Base-by-base conservation (phyloP, 1,140 invertebrate species). In the Brachionus paranguensis region DNA sequence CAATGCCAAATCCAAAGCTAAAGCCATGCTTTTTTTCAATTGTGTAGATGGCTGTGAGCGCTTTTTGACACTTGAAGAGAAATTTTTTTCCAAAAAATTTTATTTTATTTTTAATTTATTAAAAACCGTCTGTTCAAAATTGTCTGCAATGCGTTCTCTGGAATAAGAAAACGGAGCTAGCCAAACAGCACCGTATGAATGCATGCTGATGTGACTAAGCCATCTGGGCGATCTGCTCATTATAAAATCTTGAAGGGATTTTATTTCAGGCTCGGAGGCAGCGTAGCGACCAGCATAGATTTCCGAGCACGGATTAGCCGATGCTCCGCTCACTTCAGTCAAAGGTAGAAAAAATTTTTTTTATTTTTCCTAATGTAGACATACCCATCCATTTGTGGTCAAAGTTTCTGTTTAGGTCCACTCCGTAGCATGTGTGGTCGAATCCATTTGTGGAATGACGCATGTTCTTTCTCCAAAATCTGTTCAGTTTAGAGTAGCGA, bases 381-480 rank as follows among this genome's bases (percentile, higher is more conserved):
- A 29, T 33, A 83, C 81, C 81, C 65, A 74, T 84, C 83, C 83
- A 84, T 41, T 72, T 24, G 43, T 74, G 60, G 6, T 50, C 68
- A 84, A 84, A 84, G 47, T 84, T 84, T 74, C 83, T 14, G 43
- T 83, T 81, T 12, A 79, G 53, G 53, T 78, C 55, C 68, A 85
- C 74, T 68, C 72, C 79, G 10, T 53, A 17, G 68, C 85, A 85
- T 17, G 27, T 41, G 47, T 50, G 72, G 43, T 76, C 72, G 10
- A 27, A 20, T 41, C 33, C 37, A 14, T 45, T 64, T 24, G n/a
- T 20, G 7, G n/a, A 29, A 14, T 64, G 70, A 47, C 60, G 29
- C 29, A 45, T 79, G 37, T 65, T 81, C 64, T 78, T 85, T 85
- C 29, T 79, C 47, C 85, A 85, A 85, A 45, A 85, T 65, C 60